These are phyloP conservation scores for Liodrosophila aerea DNA, from an alignment of 2,888 invertebrate species.

Conservation along the genomic window DNA sequence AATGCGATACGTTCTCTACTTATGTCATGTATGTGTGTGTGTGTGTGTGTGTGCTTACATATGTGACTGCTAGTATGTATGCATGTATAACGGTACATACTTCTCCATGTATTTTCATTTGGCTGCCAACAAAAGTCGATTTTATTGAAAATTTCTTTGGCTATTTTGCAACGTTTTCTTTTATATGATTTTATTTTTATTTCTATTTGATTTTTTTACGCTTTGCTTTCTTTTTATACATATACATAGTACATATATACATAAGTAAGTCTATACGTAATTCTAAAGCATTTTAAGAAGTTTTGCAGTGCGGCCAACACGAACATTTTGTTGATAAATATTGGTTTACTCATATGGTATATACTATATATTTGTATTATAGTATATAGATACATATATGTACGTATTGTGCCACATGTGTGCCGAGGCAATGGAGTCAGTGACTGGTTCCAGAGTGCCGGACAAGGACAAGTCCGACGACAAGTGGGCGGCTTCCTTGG, in stretches of 20 bases:
- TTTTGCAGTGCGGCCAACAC: conserved; percentile 61
- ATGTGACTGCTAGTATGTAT: conserved; percentile 12
- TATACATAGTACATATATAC: no score
- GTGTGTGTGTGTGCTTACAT: conserved; percentile 12
- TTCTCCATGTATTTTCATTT: conserved; percentile 54
- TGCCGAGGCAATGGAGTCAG: conserved; percentile 19
- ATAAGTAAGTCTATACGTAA: no score
- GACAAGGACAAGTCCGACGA: conserved; percentile 56
- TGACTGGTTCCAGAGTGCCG: conserved; percentile 31
- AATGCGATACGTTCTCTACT: conserved; percentile 34
- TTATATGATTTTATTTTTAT: conserved; percentile 56
- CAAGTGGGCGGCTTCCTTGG: conserved; percentile 41
- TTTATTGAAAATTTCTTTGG: conserved; percentile 62
- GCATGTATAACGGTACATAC: conserved; percentile 3
- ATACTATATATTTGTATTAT: background rate
- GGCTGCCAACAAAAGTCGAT: conserved; percentile 71
- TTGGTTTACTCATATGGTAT: conserved; percentile 55
- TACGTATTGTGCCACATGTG: background rate
- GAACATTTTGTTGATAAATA: conserved; percentile 74
- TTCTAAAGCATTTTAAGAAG: conserved; percentile 70
- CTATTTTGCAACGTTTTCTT: conserved; percentile 50
- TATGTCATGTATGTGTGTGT: conserved; percentile 11
- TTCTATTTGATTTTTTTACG: conserved; percentile 63
- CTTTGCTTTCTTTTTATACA: conserved; percentile 60
- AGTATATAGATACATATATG: background rate